Conservation (phyloP, 2,797 vertebrate genomes). For the Urophycis tenuis region DNA sequence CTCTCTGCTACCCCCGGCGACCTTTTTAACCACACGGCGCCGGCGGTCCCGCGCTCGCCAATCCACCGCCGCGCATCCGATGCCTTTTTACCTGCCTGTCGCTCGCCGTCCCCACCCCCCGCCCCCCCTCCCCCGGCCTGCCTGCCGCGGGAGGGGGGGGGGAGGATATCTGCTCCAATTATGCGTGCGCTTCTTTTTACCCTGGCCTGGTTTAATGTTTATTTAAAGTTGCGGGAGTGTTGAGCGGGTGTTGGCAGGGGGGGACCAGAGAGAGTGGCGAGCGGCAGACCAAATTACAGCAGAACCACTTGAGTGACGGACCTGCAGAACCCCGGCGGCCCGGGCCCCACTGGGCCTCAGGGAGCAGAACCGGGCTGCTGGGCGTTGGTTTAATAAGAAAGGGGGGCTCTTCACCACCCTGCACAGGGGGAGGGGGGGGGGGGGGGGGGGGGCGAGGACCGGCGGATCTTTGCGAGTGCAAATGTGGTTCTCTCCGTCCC, state of each 20-base stretch:
- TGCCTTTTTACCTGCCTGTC: slow-evolving; percentile 14
- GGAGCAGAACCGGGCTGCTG: background rate
- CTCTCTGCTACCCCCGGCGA: slow-evolving; percentile 52
- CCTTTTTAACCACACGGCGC: slow-evolving; percentile 29
- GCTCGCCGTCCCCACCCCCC: slow-evolving; percentile 34
- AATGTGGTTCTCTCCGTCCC: background rate
- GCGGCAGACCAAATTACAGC: slow-evolving; percentile 51
- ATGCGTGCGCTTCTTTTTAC: slow-evolving; percentile 54
- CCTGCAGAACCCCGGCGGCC: background rate
- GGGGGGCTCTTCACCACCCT: background rate
- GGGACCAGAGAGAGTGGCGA: slow-evolving; percentile 35
- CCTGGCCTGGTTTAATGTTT: slow-evolving; percentile 61
- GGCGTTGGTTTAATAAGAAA: background rate
- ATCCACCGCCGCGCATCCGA: background rate
- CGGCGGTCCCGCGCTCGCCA: slow-evolving; percentile 23
- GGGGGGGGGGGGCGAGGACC: no score
- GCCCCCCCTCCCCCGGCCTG: background rate
- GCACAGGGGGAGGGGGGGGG: background rate
- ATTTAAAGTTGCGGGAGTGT: slow-evolving; percentile 59
- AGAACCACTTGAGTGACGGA: slow-evolving; percentile 22
- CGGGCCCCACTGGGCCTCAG: background rate
- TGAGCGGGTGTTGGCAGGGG: slow-evolving; percentile 20
- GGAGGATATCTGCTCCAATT: slow-evolving; percentile 52
- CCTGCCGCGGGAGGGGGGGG: slow-evolving; percentile 31
- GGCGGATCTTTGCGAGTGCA: background rate